phyloP scores from a whole-genome alignment of 2,888 invertebrate genomes.

The Zhuqinia jingwanae region DNA sequence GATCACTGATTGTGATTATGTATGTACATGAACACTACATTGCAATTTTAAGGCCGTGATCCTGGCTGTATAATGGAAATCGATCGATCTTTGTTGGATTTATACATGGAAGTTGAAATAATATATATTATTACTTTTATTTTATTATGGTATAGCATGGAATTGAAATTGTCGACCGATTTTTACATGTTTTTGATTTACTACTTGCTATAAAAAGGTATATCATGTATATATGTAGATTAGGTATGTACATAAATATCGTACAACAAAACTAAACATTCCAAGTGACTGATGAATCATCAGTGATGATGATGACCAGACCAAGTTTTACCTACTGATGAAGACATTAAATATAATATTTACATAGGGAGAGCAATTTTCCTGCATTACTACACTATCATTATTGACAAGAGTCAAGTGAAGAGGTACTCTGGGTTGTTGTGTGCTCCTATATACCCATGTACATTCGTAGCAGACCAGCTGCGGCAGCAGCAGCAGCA shows the following conservation, averaged over 20 bases:
- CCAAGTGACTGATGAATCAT: background rate
- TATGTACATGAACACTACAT: background rate
- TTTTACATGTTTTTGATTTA: background rate
- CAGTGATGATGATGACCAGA: no score
- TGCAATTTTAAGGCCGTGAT: no score
- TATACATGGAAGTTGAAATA: no score
- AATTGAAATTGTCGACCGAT: background rate
- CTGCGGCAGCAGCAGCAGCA: background rate
- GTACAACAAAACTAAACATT: background rate
- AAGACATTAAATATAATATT: background rate
- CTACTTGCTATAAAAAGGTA: background rate
- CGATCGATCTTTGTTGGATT: constrained; percentile 30
- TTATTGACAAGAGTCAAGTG: background rate
- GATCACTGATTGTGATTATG: background rate
- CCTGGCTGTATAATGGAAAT: background rate
- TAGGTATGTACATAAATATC: background rate
- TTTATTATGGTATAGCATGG: background rate
- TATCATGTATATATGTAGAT: background rate
- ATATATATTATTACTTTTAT: background rate
- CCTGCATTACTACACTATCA: background rate
- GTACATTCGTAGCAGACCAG: no score
- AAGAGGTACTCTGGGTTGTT: background rate
- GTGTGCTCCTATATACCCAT: background rate
- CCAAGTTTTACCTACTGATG: no score
- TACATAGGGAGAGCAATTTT: background rate